Evolutionary conservation across 2,113 vertebrate species (phyloP), one percentile per base, ranked within the genome.

Genomic region (Centrocercus urophasianus): DNA sequence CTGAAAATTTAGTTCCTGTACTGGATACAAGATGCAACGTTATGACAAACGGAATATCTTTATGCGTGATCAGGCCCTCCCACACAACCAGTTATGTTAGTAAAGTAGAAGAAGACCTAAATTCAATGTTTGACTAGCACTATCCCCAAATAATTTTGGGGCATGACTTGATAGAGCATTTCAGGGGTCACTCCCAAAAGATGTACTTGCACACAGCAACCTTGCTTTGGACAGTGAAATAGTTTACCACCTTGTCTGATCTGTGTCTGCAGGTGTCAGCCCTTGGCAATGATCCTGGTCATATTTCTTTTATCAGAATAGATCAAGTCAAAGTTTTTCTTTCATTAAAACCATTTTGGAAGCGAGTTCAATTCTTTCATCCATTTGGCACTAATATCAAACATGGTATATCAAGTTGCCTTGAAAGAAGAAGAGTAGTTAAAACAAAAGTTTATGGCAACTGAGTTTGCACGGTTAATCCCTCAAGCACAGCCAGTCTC

Each of bases 321-420:
- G 48, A 74, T 45, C 45, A 25, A 50, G 47, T 30, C 42, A 70
- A 9, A 22, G 30, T 25, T 54, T 18, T 17, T 71, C 5, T 32
- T 93, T 83, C 57, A 48, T 67, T 75, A 69, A 82, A 84, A 11
- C 0, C 64, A 42, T n/a, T 56, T 79, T 61, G 56, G 81, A 36
- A 63, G 25, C 2, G 8, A 60, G 40, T 76, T 84, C 48, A 65
- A 7, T 40, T 76, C 63, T 72, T 84, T 86, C 63, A 45, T 34
- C 30, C 6, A 8, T 57, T 45, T 66, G 24, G 27, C 79, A 65
- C 52, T 87, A 72, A 64, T 16, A 43, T 93, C 64, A 78, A 64
- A 65, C 36, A 63, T 0, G 0, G 43, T 67, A 16, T 13, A 30
- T 18, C 8, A 12, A n/a, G 38, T 40, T 71, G 54, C 70, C 43